phyloP scores from a whole-genome alignment of 2,113 vertebrate genomes.

The Ceratotherium simum region DNA sequence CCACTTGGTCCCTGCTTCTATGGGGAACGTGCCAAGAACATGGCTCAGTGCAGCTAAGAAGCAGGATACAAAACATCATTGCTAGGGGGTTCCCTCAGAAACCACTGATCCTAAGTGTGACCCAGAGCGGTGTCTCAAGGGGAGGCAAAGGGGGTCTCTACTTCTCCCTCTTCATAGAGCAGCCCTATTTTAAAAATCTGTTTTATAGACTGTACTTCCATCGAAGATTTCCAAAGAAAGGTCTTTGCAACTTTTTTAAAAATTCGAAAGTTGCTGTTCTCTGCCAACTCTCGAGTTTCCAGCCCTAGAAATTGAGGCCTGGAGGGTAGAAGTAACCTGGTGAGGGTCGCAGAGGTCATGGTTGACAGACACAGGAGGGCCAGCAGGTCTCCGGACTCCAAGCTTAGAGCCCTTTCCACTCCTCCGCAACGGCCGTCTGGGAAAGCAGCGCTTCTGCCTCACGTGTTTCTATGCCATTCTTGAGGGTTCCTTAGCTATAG shows the following conservation, averaged over 20 bases:
- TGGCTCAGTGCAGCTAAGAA: background rate
- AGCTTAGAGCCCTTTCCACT: background rate
- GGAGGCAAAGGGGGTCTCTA: background rate
- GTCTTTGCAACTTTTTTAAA: background rate
- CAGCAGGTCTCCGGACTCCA: background rate
- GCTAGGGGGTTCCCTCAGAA: background rate
- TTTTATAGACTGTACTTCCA: background rate
- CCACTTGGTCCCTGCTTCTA: background rate
- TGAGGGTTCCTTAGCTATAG: background rate
- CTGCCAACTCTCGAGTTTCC: background rate
- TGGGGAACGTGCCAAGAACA: background rate
- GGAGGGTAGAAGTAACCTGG: background rate
- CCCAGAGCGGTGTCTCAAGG: background rate
- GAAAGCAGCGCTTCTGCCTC: background rate
- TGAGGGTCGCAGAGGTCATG: background rate
- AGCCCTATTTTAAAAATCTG: background rate
- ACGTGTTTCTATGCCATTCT: background rate
- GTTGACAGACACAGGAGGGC: background rate
- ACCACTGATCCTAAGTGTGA: background rate
- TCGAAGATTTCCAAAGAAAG: background rate
- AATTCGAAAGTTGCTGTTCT: background rate
- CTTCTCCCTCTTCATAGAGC: background rate
- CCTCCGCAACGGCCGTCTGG: accelerated
- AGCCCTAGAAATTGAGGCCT: background rate
- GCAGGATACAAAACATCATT: background rate